Evolutionary conservation across 2,888 invertebrate genomes (phyloP).

Genomic region (Drosophila prostipennis): DNA sequence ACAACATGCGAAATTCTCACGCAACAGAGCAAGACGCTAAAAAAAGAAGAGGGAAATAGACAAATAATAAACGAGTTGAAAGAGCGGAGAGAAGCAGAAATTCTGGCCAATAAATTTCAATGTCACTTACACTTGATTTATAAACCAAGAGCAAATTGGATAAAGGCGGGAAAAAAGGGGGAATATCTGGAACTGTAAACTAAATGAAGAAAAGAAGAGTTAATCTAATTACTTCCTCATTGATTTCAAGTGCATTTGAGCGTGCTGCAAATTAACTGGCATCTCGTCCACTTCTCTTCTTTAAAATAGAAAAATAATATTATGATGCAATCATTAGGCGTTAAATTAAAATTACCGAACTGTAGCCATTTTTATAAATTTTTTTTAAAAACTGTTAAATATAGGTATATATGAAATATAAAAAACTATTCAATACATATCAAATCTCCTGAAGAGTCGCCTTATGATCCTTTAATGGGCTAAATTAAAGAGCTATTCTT

Average conservation of each 20-base stretch:
- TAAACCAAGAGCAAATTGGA: conserved; percentile 40
- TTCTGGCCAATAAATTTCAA: conserved; percentile 73
- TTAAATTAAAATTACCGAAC: background rate
- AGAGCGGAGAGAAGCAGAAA: conserved; percentile 26
- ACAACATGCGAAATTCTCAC: conserved; percentile 74
- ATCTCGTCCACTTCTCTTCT: too few relatives aligned
- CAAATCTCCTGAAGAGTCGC: background rate
- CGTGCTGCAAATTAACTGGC: conserved; percentile 22
- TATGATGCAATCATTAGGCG: conserved; percentile 34
- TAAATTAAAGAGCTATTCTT: conserved; percentile 20
- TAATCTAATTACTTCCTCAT: conserved; percentile 75
- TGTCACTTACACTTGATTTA: conserved; percentile 80
- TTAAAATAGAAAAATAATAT: conserved; percentile 5
- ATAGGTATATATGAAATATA: too few relatives aligned
- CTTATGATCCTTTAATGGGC: conserved; percentile 27
- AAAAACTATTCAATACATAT: too few relatives aligned
- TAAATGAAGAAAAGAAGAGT: conserved; percentile 25
- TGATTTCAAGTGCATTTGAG: conserved; percentile 56
- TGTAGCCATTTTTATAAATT: background rate
- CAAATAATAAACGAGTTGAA: conserved; percentile 32
- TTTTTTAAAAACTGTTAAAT: background rate
- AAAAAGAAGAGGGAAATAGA: conserved; percentile 12
- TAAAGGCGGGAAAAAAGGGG: conserved; percentile 1
- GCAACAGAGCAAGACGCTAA: conserved; percentile 70
- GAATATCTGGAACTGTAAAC: conserved; percentile 28